Evolutionary conservation across 2,888 invertebrate species (phyloP), one percentile per base, ranked within the genome.

Genomic region (Neoascia interrupta): DNA sequence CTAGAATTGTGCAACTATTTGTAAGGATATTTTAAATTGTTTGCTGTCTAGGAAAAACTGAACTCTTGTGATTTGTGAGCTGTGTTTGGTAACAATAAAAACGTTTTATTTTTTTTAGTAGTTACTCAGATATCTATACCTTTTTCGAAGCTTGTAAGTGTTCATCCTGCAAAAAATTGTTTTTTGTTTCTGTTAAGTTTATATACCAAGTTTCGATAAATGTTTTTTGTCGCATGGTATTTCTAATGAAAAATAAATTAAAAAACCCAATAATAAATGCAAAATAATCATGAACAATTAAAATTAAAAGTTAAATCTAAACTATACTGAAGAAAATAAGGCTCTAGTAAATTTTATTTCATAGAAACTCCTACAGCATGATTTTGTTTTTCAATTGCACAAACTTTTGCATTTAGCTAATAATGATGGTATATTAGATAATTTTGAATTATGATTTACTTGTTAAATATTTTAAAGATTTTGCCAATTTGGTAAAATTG

Each of bases 71-170:
- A 47, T 11, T 15, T 18, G 26, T 58, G 21, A 36, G 13, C 1
- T 10, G 49, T 41, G 58, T 49, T 56, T 3, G n/a, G 28, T 11
- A 26, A 43, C 47, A 37, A 1, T 6, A 3, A 49, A 34, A 34
- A 34, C 39, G 26, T n/a, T n/a, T 15, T 34, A 23, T 43, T 53
- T 69, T 37, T 45, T 4, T 49, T 26, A n/a, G n/a, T n/a, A n/a
- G n/a, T n/a, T n/a, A n/a, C n/a, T n/a, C n/a, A 37, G 11, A 34
- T 51, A 56, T 56, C 18, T 43, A 79, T 79, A 79, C 79, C 79
- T 79, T 79, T 79, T 45, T 23, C 26, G 45, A 37, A 79, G 79
- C 56, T 68, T 72, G 79, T 79, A 79, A 45, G 79, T 79, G 79
- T 73, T 79, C 66, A 79, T 66, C 79, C 79, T 79, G 79, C 19